A percentile compares a stretch with the other conserved stretches of the same genome.
These are phyloP conservation scores for Eupithecia dodoneata DNA, from an alignment of 2,888 invertebrate genomes.

Conservation along the genomic window DNA sequence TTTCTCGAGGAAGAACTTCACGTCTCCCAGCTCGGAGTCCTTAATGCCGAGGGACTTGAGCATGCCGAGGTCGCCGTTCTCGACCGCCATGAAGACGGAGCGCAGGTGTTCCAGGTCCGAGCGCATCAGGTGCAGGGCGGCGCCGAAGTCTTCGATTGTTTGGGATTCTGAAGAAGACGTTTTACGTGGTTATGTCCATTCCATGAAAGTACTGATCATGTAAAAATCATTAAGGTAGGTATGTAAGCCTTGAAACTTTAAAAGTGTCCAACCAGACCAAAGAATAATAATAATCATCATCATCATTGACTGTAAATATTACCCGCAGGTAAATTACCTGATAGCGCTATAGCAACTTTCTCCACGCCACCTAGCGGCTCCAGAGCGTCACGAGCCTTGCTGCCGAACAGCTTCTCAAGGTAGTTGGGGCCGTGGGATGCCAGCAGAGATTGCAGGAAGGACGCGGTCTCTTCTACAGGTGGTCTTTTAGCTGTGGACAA, in stretches of 20 bases:
- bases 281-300: too few relatives aligned
- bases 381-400: constrained; percentile 95
- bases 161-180: constrained; percentile 91
- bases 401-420: constrained; percentile 97
- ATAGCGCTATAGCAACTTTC: constrained; percentile 97
- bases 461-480: constrained; percentile 98
- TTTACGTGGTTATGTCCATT: neutral
- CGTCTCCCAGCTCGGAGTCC: constrained; percentile 97
- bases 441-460: constrained; percentile 96
- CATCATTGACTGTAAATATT: too few relatives aligned
- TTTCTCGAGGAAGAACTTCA: constrained; percentile 98
- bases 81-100: constrained; percentile 97
- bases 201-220: neutral
- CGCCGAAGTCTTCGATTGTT: constrained; percentile 97
- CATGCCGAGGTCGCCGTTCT: constrained; percentile 97
- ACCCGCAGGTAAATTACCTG: constrained; percentile 82
- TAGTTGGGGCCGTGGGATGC: constrained; percentile 98
- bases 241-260: too few relatives aligned
- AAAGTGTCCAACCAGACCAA: too few relatives aligned
- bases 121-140: constrained; percentile 92
- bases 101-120: constrained; percentile 96
- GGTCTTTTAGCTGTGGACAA: constrained; percentile 93
- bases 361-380: constrained; percentile 97
- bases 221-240: neutral
- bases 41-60: constrained; percentile 97